phyloP scores from a whole-genome alignment of 1,140 invertebrate genomes.

The Dreissena rostriformis region DNA sequence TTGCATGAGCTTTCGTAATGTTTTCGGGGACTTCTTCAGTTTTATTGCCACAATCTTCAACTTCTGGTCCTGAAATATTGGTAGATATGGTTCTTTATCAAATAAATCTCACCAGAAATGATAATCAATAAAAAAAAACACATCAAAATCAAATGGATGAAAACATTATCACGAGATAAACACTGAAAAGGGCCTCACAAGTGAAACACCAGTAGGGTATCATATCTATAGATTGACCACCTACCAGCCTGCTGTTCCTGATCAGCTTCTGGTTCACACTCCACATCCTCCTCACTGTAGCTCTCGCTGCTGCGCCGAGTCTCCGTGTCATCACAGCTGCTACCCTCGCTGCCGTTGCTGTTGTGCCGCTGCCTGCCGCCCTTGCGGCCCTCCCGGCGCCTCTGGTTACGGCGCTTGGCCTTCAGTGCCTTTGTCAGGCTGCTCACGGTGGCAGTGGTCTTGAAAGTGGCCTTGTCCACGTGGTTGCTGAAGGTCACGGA shows the following conservation, averaged over 20 bases:
- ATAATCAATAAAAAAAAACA: too few relatives aligned
- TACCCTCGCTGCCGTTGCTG: slow-evolving; percentile 69
- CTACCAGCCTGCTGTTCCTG: neutral
- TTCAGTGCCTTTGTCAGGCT: slow-evolving; percentile 77
- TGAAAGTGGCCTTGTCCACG: slow-evolving; percentile 76
- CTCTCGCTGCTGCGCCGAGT: slow-evolving; percentile 52
- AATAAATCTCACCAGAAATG: too few relatives aligned
- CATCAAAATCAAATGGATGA: neutral
- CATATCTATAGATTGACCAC: too few relatives aligned
- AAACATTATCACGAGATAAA: slow-evolving; percentile 6
- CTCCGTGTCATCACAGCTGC: slow-evolving; percentile 68
- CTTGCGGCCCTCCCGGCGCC: slow-evolving; percentile 72
- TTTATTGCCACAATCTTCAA: slow-evolving; percentile 44
- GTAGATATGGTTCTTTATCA: too few relatives aligned
- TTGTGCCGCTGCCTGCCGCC: slow-evolving; percentile 60
- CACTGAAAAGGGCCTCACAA: too few relatives aligned
- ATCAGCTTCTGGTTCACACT: neutral
- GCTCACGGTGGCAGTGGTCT: slow-evolving; percentile 70
- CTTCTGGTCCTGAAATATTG: slow-evolving; percentile 29
- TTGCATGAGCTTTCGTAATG: slow-evolving; percentile 21
- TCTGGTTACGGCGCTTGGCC: slow-evolving; percentile 75
- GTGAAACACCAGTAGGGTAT: too few relatives aligned
- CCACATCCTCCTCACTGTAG: slow-evolving; percentile 28
- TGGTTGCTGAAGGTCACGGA: slow-evolving; percentile 79
- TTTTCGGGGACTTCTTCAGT: slow-evolving; percentile 54